Evolutionary conservation across 2,888 invertebrate species (phyloP).

Genomic region (Meghimatium bilineatum): DNA sequence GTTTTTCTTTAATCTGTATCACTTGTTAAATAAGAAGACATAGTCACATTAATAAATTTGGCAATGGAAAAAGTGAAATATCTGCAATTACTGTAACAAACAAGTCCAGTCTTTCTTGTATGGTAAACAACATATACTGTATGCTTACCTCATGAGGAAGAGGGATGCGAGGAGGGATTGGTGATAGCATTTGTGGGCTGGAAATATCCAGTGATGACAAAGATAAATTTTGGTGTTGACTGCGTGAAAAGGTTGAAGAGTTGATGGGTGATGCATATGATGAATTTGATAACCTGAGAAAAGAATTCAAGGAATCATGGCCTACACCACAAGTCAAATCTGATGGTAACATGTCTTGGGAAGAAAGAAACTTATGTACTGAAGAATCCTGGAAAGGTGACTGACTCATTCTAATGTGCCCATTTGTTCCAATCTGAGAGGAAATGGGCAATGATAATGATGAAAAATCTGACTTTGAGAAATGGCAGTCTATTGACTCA

Average conservation of each 20-base stretch:
- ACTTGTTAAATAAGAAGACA: too few relatives aligned
- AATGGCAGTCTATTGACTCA: conserved; percentile 4
- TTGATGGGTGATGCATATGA: conserved; percentile 6
- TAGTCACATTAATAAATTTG: too few relatives aligned
- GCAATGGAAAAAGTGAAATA: too few relatives aligned
- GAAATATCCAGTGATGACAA: conserved; percentile 23
- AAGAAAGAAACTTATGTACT: conserved; percentile 5
- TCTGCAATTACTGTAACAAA: background rate
- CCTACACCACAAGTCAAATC: background rate
- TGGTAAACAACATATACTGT: background rate
- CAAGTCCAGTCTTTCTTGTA: too few relatives aligned
- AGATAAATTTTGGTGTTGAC: background rate
- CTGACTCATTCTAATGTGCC: conserved; percentile 4
- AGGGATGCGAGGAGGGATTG: conserved; percentile 47
- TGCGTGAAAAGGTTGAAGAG: background rate
- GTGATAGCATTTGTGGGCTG: conserved; percentile 34
- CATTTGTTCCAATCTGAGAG: conserved; percentile 1
- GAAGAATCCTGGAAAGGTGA: background rate
- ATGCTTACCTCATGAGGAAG: conserved; percentile 49
- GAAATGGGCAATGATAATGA: background rate
- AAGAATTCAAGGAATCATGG: conserved; percentile 1
- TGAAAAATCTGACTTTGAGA: conserved; percentile 19
- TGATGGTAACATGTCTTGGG: background rate
- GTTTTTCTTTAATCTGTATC: too few relatives aligned
- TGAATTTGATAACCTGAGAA: conserved; percentile 7